phyloP scores from a whole-genome alignment of 2,113 vertebrate genomes.

The Periophthalmodon schlosseri region DNA sequence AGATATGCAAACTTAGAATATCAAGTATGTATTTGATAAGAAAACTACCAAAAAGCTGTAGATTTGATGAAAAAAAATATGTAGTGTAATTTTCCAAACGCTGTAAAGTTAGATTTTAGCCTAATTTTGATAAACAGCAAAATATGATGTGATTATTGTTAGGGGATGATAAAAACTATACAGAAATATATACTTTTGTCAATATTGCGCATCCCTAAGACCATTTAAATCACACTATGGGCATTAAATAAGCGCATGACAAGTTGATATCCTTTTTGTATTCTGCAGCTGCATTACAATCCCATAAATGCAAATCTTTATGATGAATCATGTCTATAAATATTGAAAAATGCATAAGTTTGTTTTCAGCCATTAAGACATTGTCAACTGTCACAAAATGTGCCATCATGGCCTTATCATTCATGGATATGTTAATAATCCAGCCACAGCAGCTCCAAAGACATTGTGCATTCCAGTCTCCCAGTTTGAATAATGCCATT shows the following conservation, averaged over 20 bases:
- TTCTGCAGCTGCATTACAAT: neutral
- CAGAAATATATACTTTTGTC: neutral
- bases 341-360: slow-evolving; percentile 21
- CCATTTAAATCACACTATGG: slow-evolving; percentile 23
- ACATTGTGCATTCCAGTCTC: neutral
- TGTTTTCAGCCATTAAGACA: slow-evolving; percentile 35
- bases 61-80: neutral
- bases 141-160: neutral
- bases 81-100: neutral
- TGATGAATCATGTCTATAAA: slow-evolving; percentile 27
- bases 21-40: too few relatives aligned
- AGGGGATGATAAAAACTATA: neutral
- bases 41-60: neutral
- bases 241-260: slow-evolving; percentile 49
- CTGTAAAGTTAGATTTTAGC: too few relatives aligned
- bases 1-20: neutral
- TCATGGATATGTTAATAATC: neutral
- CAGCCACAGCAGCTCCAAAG: neutral
- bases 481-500: neutral
- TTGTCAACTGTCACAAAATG: slow-evolving; percentile 32
- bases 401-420: neutral
- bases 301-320: slow-evolving; percentile 14
- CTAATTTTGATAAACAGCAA: slow-evolving; percentile 17
- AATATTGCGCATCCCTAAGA: too few relatives aligned
- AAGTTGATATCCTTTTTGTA: slow-evolving; percentile 28